These are phyloP conservation scores for Rotaria magnacalcarata DNA, from an alignment of 2,888 invertebrate genomes.

Conservation along the genomic window DNA sequence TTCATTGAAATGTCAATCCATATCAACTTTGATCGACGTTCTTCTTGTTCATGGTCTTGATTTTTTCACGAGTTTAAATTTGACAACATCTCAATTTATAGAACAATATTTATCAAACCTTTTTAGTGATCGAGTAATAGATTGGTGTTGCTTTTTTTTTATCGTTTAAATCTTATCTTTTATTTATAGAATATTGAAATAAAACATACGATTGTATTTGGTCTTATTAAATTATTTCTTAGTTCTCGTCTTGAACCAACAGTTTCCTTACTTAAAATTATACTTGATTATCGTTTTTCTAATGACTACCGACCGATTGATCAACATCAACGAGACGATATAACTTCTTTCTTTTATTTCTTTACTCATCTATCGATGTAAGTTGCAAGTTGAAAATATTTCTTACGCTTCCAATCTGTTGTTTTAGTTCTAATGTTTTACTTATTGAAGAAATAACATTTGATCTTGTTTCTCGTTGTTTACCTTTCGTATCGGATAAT, in stretches of 20 bases:
- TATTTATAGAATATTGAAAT: not conserved
- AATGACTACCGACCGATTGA: not conserved
- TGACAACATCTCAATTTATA: not conserved
- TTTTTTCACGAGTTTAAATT: not conserved
- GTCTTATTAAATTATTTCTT: not conserved
- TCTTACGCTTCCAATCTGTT: no score
- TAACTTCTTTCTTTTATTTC: no score
- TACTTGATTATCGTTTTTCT: slow-evolving; percentile 6
- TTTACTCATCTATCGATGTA: no score
- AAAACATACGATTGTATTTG: not conserved
- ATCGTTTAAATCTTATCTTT: not conserved
- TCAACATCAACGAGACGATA: not conserved
- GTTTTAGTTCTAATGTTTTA: no score
- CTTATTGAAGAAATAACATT: no score
- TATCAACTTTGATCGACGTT: not conserved
- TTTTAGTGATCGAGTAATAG: not conserved
- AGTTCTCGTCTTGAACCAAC: not conserved
- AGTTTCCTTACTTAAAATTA: not conserved
- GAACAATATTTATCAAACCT: not conserved
- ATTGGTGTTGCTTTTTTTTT: not conserved
- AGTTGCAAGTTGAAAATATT: no score
- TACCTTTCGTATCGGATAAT: no score
- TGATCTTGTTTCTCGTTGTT: no score
- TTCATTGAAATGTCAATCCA: not conserved
- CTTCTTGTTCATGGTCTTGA: not conserved